Conservation (phyloP, 2,113 vertebrate genomes). For the Elachura formosa region DNA sequence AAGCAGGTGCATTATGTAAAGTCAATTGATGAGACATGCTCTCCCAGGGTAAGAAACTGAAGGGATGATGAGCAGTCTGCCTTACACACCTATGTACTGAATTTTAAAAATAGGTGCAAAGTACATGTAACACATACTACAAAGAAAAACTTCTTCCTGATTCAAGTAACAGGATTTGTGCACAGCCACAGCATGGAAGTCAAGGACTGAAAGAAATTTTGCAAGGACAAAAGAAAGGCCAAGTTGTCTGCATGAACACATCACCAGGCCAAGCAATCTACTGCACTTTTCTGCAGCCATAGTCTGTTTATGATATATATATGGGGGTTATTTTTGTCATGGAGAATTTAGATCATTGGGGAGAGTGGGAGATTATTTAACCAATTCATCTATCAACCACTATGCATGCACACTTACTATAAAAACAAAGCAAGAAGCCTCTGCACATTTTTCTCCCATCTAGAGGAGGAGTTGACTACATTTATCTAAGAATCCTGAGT, state of each 20-base stretch:
- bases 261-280: neutral
- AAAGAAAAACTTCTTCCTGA: neutral
- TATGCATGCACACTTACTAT: neutral
- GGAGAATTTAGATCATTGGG: neutral
- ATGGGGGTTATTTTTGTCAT: neutral
- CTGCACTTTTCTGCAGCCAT: neutral
- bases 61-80: neutral
- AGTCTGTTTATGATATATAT: neutral
- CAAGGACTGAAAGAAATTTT: neutral
- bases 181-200: neutral
- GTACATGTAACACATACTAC: neutral
- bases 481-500: constrained; percentile 3
- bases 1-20: neutral
- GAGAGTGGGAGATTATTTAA: neutral
- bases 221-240: neutral
- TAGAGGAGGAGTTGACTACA: neutral
- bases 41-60: neutral
- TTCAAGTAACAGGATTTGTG: neutral
- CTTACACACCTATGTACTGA: neutral
- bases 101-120: neutral
- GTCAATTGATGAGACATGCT: neutral
- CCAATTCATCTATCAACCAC: neutral
- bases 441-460: neutral
- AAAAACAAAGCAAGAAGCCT: constrained; percentile 18
- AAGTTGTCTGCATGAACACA: neutral